Evolutionary conservation across 2,797 vertebrate species (phyloP).

Genomic region (Champsocephalus gunnari): DNA sequence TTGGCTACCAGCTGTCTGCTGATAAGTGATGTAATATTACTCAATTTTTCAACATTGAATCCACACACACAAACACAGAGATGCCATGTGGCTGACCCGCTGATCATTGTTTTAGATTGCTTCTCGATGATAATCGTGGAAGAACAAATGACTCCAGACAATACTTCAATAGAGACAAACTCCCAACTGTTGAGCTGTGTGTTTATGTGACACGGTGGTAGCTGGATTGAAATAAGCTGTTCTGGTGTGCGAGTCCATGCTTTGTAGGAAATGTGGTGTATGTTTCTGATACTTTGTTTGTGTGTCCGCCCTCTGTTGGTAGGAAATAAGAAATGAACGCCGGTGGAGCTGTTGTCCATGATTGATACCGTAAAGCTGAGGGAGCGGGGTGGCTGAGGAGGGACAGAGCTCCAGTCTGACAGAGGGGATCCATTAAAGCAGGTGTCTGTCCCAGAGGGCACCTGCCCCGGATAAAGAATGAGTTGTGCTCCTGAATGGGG

Average conservation of each 20-base stretch:
- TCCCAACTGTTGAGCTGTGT: constrained; percentile 16
- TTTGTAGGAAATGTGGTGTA: neutral
- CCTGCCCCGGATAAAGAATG: constrained; percentile 41
- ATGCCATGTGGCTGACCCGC: constrained; percentile 27
- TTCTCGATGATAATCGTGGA: constrained; percentile 35
- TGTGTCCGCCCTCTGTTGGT: constrained; percentile 38
- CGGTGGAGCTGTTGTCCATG: neutral
- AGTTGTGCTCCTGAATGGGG: constrained; percentile 5
- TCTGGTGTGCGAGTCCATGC: neutral
- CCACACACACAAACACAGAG: neutral
- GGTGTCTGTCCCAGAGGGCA: constrained; percentile 28
- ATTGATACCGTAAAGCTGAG: constrained; percentile 35
- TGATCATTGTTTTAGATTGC: constrained; percentile 5
- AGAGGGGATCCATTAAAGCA: constrained; percentile 46
- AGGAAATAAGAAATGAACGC: constrained; percentile 35
- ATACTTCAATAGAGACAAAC: constrained; percentile 59
- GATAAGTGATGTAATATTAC: constrained; percentile 60
- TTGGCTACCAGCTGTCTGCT: constrained; percentile 66
- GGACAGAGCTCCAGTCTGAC: constrained; percentile 38
- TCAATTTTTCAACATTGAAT: constrained; percentile 32
- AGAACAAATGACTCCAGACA: constrained; percentile 39
- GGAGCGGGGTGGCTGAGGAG: constrained; percentile 15
- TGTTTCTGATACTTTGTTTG: neutral
- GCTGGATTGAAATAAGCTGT: constrained; percentile 1
- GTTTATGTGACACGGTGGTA: constrained; percentile 25